These are phyloP conservation scores for Meliscaeva auricollis DNA, from an alignment of 2,888 invertebrate species.

Conservation along the genomic window DNA sequence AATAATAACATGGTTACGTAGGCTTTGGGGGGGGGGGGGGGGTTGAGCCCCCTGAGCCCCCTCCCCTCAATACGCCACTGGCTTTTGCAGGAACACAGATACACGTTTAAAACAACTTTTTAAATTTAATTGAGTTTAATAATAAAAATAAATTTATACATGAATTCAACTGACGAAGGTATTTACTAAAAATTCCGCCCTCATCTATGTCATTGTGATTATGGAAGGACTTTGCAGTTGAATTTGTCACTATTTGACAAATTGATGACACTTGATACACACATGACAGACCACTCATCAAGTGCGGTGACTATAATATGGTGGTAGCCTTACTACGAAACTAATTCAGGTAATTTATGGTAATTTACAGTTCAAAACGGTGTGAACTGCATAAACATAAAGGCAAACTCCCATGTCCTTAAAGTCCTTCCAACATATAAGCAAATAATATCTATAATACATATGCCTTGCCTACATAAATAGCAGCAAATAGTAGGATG, in stretches of 20 bases:
- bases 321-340: constrained; percentile 34
- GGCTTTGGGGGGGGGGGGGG: too few relatives aligned
- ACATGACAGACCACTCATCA: constrained; percentile 27
- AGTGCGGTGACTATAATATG: constrained; percentile 30
- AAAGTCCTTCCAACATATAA: not conserved
- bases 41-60: too few relatives aligned
- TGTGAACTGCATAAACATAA: not conserved
- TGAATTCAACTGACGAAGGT: too few relatives aligned
- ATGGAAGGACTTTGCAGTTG: not conserved
- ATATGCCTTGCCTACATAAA: not conserved
- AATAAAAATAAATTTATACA: too few relatives aligned
- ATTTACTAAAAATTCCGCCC: too few relatives aligned
- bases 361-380: constrained; percentile 37
- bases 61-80: too few relatives aligned
- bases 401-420: not conserved
- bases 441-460: not conserved
- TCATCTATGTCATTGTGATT: not conserved
- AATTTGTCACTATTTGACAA: constrained; percentile 60
- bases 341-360: constrained; percentile 58
- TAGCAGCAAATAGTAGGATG: not conserved
- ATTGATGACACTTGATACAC: constrained; percentile 56
- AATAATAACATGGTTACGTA: too few relatives aligned
- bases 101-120: too few relatives aligned
- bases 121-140: too few relatives aligned
- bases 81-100: too few relatives aligned